phyloP scores from a whole-genome alignment of 2,888 invertebrate genomes.

The Andrena marginata region DNA sequence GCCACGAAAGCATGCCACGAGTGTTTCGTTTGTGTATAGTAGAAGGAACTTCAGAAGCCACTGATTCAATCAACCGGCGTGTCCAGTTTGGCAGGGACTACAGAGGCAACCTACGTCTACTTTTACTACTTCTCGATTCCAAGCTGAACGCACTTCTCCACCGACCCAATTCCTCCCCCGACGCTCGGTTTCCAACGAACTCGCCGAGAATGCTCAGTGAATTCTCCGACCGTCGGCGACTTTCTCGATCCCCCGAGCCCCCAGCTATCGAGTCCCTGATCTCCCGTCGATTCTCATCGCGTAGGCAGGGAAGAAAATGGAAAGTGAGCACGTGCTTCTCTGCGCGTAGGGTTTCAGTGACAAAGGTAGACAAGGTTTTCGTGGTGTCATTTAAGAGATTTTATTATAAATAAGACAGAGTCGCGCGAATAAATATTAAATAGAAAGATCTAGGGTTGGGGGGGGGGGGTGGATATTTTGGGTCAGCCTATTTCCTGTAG shows the following conservation, averaged over 20 bases:
- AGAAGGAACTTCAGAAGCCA: background rate
- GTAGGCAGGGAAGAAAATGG: slow-evolving; percentile 39
- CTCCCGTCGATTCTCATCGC: slow-evolving; percentile 30
- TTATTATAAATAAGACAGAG: slow-evolving; percentile 76
- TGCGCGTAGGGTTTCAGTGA: slow-evolving; percentile 14
- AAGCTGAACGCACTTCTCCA: background rate
- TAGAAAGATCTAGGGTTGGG: slow-evolving; percentile 47
- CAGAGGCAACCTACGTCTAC: background rate
- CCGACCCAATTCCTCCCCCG: slow-evolving; percentile 7
- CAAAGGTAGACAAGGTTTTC: slow-evolving; percentile 38
- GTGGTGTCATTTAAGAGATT: slow-evolving; percentile 65
- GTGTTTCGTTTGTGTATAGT: background rate
- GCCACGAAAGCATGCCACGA: background rate
- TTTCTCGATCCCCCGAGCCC: slow-evolving; percentile 26
- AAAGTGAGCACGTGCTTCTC: slow-evolving; percentile 27
- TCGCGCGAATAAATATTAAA: slow-evolving; percentile 76
- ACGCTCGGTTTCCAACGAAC: slow-evolving; percentile 8
- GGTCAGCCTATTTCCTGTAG: slow-evolving; percentile 78
- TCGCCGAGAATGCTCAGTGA: slow-evolving; percentile 2
- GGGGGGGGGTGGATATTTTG: slow-evolving; percentile 21
- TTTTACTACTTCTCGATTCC: slow-evolving; percentile 11
- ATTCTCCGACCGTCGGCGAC: slow-evolving; percentile 12
- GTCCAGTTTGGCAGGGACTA: background rate
- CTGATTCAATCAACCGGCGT: background rate
- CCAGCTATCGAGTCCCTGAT: background rate